Evolutionary conservation across 2,888 invertebrate genomes (phyloP).

Genomic region (Drosophila cyrtoloma): DNA sequence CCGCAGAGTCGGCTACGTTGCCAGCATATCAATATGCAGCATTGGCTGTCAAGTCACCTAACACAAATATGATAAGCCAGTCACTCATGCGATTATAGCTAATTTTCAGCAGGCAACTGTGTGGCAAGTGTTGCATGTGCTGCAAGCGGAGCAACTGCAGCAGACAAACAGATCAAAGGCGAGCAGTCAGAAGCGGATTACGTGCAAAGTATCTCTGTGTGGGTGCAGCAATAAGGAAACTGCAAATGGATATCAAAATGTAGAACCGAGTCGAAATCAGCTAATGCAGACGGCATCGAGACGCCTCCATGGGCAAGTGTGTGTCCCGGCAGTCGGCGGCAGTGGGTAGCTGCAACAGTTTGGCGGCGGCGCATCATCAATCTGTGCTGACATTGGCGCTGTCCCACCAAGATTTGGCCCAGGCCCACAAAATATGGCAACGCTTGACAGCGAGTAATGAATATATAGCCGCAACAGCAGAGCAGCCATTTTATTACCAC

Average conservation of each 20-base stretch:
- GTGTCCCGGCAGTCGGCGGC: conserved; percentile 84
- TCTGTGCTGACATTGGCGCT: conserved; percentile 83
- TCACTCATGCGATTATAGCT: conserved; percentile 58
- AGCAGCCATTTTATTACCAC: conserved; percentile 70
- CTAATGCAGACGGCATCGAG: conserved; percentile 15
- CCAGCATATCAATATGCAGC: conserved; percentile 67
- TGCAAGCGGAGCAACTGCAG: background rate
- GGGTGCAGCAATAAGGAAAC: conserved; percentile 27
- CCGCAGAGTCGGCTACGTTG: conserved; percentile 54
- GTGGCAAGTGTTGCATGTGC: background rate
- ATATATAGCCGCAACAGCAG: conserved; percentile 64
- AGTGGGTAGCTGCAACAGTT: conserved; percentile 3
- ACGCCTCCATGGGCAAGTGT: conserved; percentile 85
- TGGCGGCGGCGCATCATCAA: conserved; percentile 64
- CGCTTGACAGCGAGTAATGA: conserved; percentile 77
- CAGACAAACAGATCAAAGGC: background rate
- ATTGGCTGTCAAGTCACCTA: conserved; percentile 17
- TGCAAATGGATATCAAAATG: conserved; percentile 1
- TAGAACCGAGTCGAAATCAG: background rate
- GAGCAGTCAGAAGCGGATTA: conserved; percentile 14
- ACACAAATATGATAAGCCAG: conserved; percentile 63
- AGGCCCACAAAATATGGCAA: conserved; percentile 74
- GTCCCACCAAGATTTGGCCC: conserved; percentile 83
- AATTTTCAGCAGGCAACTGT: conserved; percentile 45
- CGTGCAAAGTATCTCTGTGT: conserved; percentile 7